Evolutionary conservation across 1,140 invertebrate species (phyloP).

Genomic region (Drosophila baimaii): DNA sequence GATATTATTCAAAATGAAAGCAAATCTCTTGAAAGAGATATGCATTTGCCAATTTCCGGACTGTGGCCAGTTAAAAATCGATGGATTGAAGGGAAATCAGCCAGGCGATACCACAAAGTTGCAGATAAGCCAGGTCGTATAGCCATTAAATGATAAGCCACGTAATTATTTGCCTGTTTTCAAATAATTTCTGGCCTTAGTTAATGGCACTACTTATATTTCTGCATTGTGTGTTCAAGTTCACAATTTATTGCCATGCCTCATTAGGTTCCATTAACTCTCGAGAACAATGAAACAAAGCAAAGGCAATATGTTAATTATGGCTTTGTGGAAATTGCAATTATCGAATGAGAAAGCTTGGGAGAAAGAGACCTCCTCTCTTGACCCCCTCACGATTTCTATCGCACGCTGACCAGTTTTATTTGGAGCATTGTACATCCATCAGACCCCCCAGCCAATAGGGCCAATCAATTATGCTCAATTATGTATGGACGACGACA

Average conservation of each 20-base stretch:
- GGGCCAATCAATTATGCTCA: slow-evolving; percentile 77
- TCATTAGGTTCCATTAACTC: not conserved
- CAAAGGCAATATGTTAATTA: not conserved
- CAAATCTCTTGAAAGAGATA: not conserved
- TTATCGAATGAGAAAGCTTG: not conserved
- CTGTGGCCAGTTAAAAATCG: not conserved
- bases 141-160: slow-evolving; percentile 11
- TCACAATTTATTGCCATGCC: not conserved
- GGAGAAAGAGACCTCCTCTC: slow-evolving; percentile 7
- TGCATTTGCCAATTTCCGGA: not conserved
- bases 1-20: not conserved
- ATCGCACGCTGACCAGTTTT: not conserved
- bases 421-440: slow-evolving; percentile 26
- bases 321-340: not conserved
- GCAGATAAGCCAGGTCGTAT: not conserved
- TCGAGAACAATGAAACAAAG: slow-evolving; percentile 10
- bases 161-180: slow-evolving; percentile 1
- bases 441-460: slow-evolving; percentile 35
- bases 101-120: not conserved
- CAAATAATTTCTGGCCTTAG: not conserved
- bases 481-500: slow-evolving; percentile 59
- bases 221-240: not conserved
- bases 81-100: not conserved
- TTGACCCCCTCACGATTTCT: not conserved
- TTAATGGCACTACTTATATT: slow-evolving; percentile 3